phyloP scores from a whole-genome alignment of 2,888 invertebrate species.

The Mythimna loreyi region DNA sequence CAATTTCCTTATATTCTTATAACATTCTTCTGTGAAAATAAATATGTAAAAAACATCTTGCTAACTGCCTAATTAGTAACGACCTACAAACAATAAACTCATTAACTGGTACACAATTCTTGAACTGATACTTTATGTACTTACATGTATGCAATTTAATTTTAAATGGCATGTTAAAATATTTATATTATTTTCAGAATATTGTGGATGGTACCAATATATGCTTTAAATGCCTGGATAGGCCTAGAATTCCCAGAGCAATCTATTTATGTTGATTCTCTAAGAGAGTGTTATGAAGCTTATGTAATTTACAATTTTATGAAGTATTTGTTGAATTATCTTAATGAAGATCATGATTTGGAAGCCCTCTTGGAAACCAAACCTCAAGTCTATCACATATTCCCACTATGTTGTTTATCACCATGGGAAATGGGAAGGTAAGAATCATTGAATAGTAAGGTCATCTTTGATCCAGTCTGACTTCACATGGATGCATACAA shows the following conservation, averaged over 20 bases:
- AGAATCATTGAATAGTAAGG: constrained; percentile 21
- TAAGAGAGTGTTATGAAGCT: constrained; percentile 99
- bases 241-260: constrained; percentile 96
- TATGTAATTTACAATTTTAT: constrained; percentile 99
- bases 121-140: background rate
- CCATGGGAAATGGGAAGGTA: constrained; percentile 98
- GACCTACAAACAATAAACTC: constrained; percentile 9
- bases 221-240: constrained; percentile 98
- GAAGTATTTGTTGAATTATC: constrained; percentile 97
- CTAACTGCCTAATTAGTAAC: constrained; percentile 1
- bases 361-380: constrained; percentile 95
- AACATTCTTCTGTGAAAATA: background rate
- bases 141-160: background rate
- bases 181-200: constrained; percentile 90
- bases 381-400: constrained; percentile 96
- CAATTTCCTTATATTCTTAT: background rate
- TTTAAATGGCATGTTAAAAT: background rate
- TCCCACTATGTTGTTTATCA: constrained; percentile 97
- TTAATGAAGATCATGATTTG: constrained; percentile 96
- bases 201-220: constrained; percentile 99
- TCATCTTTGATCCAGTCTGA: background rate
- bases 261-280: constrained; percentile 97
- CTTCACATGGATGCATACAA: background rate
- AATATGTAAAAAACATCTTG: background rate
- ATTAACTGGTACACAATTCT: constrained; percentile 3